Percentiles rank a stretch among this genome's conserved stretches.
These are phyloP conservation scores for Invenusta paracnida DNA, from an alignment of 2,888 invertebrate genomes.

Conservation along the genomic window DNA sequence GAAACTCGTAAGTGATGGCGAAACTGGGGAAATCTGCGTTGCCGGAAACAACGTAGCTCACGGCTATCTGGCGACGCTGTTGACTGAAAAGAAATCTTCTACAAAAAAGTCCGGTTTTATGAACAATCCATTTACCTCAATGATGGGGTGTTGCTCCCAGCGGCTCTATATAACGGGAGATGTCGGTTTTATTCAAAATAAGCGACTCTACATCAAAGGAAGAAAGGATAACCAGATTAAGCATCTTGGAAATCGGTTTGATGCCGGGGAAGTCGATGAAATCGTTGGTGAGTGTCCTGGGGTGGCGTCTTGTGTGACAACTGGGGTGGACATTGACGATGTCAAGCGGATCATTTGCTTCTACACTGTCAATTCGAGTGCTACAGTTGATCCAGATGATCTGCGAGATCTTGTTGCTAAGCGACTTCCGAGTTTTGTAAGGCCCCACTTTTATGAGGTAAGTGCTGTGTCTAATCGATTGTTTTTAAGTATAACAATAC, in stretches of 20 bases:
- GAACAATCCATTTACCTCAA: background rate
- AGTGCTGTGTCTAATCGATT: too few relatives aligned
- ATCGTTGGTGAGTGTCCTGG: background rate
- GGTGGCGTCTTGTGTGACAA: background rate
- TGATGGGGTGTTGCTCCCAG: too few relatives aligned
- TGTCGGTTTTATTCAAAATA: background rate
- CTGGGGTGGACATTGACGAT: background rate
- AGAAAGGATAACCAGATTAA: background rate
- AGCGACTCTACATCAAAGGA: background rate
- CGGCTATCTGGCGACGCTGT: background rate
- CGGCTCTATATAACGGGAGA: background rate
- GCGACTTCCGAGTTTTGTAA: background rate
- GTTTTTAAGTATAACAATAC: background rate
- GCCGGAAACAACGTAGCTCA: background rate
- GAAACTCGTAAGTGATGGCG: background rate
- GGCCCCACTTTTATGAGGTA: background rate
- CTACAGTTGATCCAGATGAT: background rate
- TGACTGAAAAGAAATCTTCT: too few relatives aligned
- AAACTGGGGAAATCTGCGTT: background rate
- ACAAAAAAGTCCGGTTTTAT: background rate
- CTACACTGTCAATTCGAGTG: background rate
- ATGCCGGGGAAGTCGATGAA: background rate
- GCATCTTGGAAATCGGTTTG: background rate
- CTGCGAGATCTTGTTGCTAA: background rate
- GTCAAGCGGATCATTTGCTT: background rate